Percentiles rank a stretch among this genome's conserved stretches.
Conservation (phyloP, 2,113 vertebrate species). For the Otocyon megalotis region DNA sequence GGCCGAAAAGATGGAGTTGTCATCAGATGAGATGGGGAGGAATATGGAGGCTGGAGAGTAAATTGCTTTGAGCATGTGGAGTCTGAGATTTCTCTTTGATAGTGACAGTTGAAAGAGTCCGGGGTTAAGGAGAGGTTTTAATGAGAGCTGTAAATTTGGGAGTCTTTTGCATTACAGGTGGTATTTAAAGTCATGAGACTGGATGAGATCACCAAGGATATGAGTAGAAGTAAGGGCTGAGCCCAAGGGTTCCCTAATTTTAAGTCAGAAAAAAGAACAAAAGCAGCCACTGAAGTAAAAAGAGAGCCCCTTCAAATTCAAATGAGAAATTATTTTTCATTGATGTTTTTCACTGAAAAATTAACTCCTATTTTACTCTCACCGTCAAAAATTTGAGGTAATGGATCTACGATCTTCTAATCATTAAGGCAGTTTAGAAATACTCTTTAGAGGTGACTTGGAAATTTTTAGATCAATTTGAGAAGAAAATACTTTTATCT, state of each 20-base stretch:
- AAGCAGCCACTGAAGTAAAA: neutral
- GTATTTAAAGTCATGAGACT: neutral
- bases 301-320: neutral
- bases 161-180: neutral
- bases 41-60: neutral
- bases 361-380: neutral
- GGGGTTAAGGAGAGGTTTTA: neutral
- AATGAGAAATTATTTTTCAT: neutral
- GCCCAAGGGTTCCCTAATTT: neutral
- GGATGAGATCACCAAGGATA: neutral
- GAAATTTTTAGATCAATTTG: neutral
- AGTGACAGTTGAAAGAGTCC: neutral
- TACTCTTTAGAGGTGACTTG: too few species aligned
- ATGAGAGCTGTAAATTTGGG: neutral
- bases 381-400: neutral
- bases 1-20: neutral
- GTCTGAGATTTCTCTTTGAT: neutral
- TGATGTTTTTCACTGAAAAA: slow-evolving; percentile 18
- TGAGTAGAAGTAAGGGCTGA: neutral
- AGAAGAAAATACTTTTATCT: slow-evolving; percentile 10
- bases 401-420: neutral
- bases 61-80: neutral
- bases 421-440: slow-evolving; percentile 11
- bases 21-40: neutral
- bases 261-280: neutral